These are phyloP conservation scores for Lumbricus terrestris DNA, from an alignment of 2,888 invertebrate genomes.

Conservation along the genomic window DNA sequence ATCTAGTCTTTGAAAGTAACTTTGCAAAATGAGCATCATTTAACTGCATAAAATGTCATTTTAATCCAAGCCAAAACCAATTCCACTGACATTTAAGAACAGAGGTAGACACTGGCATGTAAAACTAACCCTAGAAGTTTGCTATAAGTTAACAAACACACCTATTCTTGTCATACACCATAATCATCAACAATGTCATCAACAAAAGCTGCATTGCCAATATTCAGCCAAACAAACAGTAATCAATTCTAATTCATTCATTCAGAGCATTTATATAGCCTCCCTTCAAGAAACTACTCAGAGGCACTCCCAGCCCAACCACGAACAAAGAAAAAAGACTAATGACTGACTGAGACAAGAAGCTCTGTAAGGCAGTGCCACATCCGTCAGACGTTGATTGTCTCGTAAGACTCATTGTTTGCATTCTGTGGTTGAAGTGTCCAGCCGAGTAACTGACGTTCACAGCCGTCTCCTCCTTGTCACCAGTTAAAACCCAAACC, in stretches of 20 bases:
- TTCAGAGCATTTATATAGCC: too few species aligned
- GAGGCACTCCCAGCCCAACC: too few species aligned
- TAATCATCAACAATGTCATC: too few species aligned
- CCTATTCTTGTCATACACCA: neutral
- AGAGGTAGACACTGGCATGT: too few species aligned
- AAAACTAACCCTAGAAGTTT: too few species aligned
- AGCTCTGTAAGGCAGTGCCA: neutral
- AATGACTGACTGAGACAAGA: neutral
- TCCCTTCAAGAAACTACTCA: too few species aligned
- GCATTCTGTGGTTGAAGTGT: constrained; percentile 66
- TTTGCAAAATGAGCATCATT: neutral
- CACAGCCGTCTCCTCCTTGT: constrained; percentile 83
- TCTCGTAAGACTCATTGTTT: constrained; percentile 61
- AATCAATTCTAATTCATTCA: too few species aligned
- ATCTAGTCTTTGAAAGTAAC: neutral
- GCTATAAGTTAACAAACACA: neutral
- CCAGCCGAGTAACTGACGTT: constrained; percentile 80
- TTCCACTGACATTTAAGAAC: neutral
- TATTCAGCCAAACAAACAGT: neutral
- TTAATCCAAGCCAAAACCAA: neutral
- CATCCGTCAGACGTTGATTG: constrained; percentile 39
- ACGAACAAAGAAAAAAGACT: too few species aligned
- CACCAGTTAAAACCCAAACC: constrained; percentile 89
- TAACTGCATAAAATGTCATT: too few species aligned
- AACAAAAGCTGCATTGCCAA: neutral